phyloP scores from a whole-genome alignment of 1,140 invertebrate genomes.

The Matsumurasca onukii region DNA sequence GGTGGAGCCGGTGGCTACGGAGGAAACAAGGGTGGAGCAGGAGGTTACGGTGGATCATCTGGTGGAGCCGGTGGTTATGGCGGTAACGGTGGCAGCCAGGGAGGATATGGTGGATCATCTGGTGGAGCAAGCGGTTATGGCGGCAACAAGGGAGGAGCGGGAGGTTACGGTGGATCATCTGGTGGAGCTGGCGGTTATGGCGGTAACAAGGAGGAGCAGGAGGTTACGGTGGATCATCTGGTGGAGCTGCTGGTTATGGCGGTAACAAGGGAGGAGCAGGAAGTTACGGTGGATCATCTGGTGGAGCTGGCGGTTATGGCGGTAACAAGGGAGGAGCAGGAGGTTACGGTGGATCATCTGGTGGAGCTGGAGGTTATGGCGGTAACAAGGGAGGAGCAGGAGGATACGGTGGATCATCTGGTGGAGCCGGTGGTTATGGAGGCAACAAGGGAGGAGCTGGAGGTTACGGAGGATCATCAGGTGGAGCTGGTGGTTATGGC shows the following conservation, averaged over 20 bases:
- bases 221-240: neutral
- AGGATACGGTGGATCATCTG: conserved; percentile 13
- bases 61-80: conserved; percentile 1
- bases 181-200: neutral
- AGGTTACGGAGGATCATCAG: conserved; percentile 5
- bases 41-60: neutral
- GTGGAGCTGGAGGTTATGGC: conserved; percentile 5
- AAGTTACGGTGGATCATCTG: neutral
- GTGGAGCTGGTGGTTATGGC: neutral
- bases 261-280: neutral
- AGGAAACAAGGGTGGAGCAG: conserved; percentile 5
- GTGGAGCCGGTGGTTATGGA: no score
- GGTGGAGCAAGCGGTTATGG: neutral
- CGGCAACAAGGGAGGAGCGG: neutral
- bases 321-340: neutral
- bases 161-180: conserved; percentile 6
- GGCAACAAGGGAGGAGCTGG: conserved; percentile 17
- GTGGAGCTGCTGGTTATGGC: neutral
- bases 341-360: conserved; percentile 19
- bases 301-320: neutral
- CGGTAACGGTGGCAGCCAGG: neutral
- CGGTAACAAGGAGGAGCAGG: neutral
- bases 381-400: conserved; percentile 15
- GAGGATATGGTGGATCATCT: neutral
- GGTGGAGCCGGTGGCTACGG: conserved; percentile 28